Conservation (phyloP, 2,797 vertebrate species). For the Siniperca obscura region DNA sequence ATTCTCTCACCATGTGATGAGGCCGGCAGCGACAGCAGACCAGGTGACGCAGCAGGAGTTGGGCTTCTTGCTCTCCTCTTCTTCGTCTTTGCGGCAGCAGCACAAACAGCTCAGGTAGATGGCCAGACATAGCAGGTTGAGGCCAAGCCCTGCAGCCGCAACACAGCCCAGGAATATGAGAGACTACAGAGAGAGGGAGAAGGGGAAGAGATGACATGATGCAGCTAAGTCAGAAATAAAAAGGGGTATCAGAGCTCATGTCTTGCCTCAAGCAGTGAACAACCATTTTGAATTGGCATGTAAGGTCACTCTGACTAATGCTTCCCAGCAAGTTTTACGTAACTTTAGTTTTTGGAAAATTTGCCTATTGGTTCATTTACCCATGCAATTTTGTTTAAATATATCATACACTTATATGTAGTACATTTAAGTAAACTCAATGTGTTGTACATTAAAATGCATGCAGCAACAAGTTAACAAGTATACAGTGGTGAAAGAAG, state of each 20-base stretch:
- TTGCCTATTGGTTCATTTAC: neutral
- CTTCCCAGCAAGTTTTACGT: neutral
- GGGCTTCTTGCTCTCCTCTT: constrained; percentile 88
- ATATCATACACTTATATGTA: neutral
- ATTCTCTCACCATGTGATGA: constrained; percentile 92
- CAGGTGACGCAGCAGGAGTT: constrained; percentile 93
- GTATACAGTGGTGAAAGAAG: neutral
- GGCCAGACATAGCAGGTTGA: constrained; percentile 91
- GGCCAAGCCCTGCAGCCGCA: constrained; percentile 89
- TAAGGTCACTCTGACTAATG: neutral
- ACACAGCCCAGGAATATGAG: constrained; percentile 92
- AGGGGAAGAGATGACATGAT: neutral
- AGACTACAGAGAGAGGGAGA: constrained; percentile 79
- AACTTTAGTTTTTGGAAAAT: neutral
- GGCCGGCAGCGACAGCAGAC: constrained; percentile 90
- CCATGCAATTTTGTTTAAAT: neutral
- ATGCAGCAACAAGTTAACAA: neutral
- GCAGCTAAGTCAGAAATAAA: constrained; percentile 7
- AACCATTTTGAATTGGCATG: neutral
- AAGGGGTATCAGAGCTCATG: neutral
- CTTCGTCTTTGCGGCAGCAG: constrained; percentile 87
- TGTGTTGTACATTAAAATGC: neutral
- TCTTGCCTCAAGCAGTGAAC: neutral
- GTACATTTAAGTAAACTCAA: neutral
- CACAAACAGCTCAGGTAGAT: constrained; percentile 91